A percentile compares a stretch with the other conserved stretches of the same genome.
These are phyloP conservation scores for Cebus imitator DNA, from an alignment of 2,113 vertebrate genomes.

Conservation along the genomic window DNA sequence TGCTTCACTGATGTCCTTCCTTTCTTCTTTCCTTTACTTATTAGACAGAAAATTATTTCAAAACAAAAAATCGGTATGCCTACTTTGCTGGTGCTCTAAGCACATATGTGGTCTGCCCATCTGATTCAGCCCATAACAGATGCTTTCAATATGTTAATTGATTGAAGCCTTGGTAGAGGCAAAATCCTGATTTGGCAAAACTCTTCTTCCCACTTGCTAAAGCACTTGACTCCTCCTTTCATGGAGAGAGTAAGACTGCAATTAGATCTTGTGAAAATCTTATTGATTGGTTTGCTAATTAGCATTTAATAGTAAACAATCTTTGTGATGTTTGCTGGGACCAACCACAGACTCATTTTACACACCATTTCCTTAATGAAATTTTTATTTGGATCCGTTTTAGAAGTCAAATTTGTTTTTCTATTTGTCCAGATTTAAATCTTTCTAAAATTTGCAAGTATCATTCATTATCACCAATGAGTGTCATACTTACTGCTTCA, in stretches of 20 bases:
- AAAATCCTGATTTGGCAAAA: not conserved
- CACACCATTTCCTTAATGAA: not conserved
- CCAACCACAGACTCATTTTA: not conserved
- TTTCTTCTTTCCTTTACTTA: not conserved
- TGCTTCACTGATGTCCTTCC: not conserved
- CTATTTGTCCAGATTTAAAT: not conserved
- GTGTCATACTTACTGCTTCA: not conserved
- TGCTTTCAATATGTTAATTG: not conserved
- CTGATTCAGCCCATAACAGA: not conserved
- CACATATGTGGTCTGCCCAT: not conserved
- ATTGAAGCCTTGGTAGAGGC: not conserved
- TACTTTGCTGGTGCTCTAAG: not conserved
- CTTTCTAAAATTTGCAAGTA: not conserved
- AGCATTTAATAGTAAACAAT: not conserved
- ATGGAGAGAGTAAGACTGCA: not conserved
- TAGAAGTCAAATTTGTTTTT: constrained; percentile 14
- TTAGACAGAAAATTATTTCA: not conserved
- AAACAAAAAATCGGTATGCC: not conserved
- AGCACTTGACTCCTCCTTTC: not conserved
- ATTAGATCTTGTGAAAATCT: not conserved
- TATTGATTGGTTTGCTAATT: constrained; percentile 37
- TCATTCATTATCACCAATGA: not conserved
- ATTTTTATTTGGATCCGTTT: not conserved
- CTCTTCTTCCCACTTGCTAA: not conserved
- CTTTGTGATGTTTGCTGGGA: not conserved